These are phyloP conservation scores for Dryococelus australis DNA, from an alignment of 2,888 invertebrate genomes.

Conservation along the genomic window DNA sequence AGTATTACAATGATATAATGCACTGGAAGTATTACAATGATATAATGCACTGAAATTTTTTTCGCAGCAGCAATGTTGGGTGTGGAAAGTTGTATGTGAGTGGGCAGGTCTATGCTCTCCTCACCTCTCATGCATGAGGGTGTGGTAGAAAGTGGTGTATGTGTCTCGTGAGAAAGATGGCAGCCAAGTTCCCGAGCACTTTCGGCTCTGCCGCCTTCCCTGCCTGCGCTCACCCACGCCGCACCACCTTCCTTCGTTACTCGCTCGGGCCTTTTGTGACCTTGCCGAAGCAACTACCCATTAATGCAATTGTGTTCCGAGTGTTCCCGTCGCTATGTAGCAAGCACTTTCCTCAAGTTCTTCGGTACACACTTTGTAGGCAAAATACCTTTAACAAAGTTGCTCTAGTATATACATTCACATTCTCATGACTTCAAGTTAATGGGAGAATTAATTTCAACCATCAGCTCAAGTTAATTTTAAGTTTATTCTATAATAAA, in stretches of 20 bases:
- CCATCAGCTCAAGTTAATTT: no score
- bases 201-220: not conserved
- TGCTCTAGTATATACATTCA: no score
- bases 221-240: not conserved
- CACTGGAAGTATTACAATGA: not conserved
- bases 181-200: not conserved
- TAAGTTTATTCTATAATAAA: no score
- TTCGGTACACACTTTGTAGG: no score
- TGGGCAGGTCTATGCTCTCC: not conserved
- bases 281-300: no score
- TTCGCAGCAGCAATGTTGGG: not conserved
- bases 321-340: not conserved
- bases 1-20: not conserved
- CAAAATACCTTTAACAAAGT: no score
- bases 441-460: no score
- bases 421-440: no score
- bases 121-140: not conserved
- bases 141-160: not conserved
- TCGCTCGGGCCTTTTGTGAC: no score
- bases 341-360: not conserved
- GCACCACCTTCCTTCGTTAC: not conserved
- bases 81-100: not conserved
- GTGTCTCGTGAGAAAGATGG: not conserved
- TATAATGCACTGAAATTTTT: not conserved
- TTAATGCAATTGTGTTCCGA: not conserved